Base-by-base conservation (phyloP, 92 coral and sea anemone genomes). In the Desmophyllum pertusum region DNA sequence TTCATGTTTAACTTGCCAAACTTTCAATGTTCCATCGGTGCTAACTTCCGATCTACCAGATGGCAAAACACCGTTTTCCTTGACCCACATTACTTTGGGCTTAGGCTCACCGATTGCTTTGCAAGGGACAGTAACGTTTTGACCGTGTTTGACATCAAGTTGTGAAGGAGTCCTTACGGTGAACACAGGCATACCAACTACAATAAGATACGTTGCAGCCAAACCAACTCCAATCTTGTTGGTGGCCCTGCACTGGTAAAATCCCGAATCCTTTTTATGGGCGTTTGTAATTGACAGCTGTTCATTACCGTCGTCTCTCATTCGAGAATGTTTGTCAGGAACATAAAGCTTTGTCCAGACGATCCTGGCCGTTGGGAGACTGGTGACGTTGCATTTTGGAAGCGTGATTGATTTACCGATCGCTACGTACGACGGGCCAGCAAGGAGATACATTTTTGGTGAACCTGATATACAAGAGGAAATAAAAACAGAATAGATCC, bases 391-490 rank as follows among this genome's bases (percentile, higher is more conserved):
- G 27, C 78, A 73, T 23, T 43, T 39, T 21, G 78, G 78, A 30
- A 73, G 55, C 36, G 35, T 42, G 36, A 73, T 42, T 27, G 40
- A 41, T 23, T 19, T 15, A 25, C 61, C 61, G 6, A 33, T 33
- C 33, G 29, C 31, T 6, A 73, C 78, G 27, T 73, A 73, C 6
- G 62, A 33, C 18, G 78, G 78, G 35, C 78, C 78, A 18, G 55
- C 33, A 9, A 4, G 6, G 10, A 73, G 51, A 59, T n/a, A 42
- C 10, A 73, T 50, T 43, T 42, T 42, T n/a, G n/a, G 78, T 29
- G 65, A 59, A 31, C 31, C 65, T 59, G 33, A n/a, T n/a, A 25
- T 50, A 50, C 1, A 25, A 21, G 9, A 3, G n/a, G n/a, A n/a
- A 27, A 59, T 21, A 59, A 59, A 2, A 21, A 1, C n/a, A n/a